Evolutionary conservation across 2,113 vertebrate genomes (phyloP), one percentile per base, ranked within the genome.

Genomic region (Gambusia affinis): DNA sequence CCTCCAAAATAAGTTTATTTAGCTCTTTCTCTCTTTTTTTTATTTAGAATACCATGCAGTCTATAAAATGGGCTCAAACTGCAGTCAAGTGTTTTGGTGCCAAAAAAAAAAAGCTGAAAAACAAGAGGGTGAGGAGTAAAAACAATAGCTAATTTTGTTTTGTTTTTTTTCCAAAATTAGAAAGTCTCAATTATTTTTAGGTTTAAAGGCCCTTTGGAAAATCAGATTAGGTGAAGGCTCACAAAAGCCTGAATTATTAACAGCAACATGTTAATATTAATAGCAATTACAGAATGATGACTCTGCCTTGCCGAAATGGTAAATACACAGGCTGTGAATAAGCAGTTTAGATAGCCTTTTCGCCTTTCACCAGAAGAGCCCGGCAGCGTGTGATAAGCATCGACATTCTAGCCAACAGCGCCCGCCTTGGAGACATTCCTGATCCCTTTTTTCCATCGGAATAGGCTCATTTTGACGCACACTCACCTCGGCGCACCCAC

Each of bases 381-480:
- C 39, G 87, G 88, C 89, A 39, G 85, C 30, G 75, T 69, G 87
- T 47, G 92, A 93, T 93, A 92, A 91, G 87, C 84, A 92, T 92
- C 91, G 89, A 92, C 91, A 91, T 91, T 92, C 87, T 89, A 61
- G 84, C 90, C 88, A 91, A 89, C 92, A 91, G 88, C 87, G 88
- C 85, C 88, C 83, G 89, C 90, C 91, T 87, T 63, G 76, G 88
- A 93, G 89, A 91, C 90, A 90, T 86, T 90, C 85, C 87, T 90
- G 90, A 90, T 92, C 91, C 88, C 78, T 80, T 30, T 88, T 90
- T 91, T 93, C 89, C 92, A 92, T 91, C 86, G 92, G 88, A 93
- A 92, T 91, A 90, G 85, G 78, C 85, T 92, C 89, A 92, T 92
- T 93, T 92, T 81, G 87, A 88, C 85, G 70, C 75, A 51, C 78